phyloP scores from a whole-genome alignment of 1,140 invertebrate genomes.

The Caerostris darwini region DNA sequence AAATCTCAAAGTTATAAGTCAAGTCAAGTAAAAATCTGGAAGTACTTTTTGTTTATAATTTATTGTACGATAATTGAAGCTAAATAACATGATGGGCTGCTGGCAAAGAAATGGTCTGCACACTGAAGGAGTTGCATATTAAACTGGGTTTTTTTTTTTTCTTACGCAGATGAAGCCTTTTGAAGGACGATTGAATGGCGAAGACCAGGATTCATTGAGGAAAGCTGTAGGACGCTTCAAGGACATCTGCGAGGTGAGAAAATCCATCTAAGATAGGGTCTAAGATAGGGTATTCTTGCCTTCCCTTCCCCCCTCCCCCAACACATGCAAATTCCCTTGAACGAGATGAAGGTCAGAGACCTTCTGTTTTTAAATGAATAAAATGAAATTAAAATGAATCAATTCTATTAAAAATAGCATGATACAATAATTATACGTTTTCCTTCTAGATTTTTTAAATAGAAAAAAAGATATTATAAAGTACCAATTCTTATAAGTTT shows the following conservation, averaged over 20 bases:
- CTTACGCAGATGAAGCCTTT: background rate
- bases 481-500: too few relatives aligned
- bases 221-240: conserved; percentile 49
- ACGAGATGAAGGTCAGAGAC: too few relatives aligned
- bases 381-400: too few relatives aligned
- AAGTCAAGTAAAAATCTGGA: too few relatives aligned
- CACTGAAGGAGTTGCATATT: background rate
- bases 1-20: too few relatives aligned
- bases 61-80: too few relatives aligned
- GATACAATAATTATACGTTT: too few relatives aligned
- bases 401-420: too few relatives aligned
- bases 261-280: background rate
- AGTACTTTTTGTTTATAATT: too few relatives aligned
- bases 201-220: background rate
- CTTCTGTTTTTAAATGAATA: too few relatives aligned
- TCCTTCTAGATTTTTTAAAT: too few relatives aligned
- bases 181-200: background rate
- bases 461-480: too few relatives aligned
- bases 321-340: background rate
- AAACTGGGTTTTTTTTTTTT: background rate
- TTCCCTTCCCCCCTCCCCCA: background rate
- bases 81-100: background rate
- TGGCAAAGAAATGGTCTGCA: background rate
- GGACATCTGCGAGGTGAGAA: conserved; percentile 44
- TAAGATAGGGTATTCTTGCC: background rate